These are phyloP conservation scores for Harmothoe impar DNA, from an alignment of 2,888 invertebrate species.

Conservation along the genomic window DNA sequence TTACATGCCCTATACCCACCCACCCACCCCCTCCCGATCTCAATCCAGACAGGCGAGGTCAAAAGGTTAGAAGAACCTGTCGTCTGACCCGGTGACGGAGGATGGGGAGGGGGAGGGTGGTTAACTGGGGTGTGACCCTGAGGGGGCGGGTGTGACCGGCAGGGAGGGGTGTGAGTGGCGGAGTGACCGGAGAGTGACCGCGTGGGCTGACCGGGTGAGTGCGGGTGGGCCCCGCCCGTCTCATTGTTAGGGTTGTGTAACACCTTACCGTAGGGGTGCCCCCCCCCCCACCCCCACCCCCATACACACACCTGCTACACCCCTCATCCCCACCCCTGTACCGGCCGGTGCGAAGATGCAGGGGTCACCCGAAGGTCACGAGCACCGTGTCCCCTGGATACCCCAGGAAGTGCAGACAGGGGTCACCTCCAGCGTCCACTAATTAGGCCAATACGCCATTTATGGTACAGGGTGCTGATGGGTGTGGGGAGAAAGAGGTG, in stretches of 20 bases:
- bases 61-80: constrained; percentile 38
- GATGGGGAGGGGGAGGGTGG: neutral
- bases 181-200: constrained; percentile 20
- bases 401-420: constrained; percentile 35
- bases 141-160: neutral
- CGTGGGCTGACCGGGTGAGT: neutral
- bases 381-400: neutral
- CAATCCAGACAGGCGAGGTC: neutral
- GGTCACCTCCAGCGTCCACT: neutral
- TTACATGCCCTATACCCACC: neutral
- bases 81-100: neutral
- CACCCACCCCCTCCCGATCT: neutral
- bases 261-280: neutral
- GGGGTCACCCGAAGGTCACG: constrained; percentile 12
- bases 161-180: neutral
- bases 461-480: neutral
- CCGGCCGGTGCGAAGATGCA: neutral
- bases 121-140: neutral
- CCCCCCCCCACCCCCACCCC: no score
- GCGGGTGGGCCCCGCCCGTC: neutral
- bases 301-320: no score
- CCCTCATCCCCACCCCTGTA: no score
- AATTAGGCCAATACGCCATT: constrained; percentile 32
- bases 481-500: neutral
- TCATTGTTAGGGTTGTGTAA: constrained; percentile 8